Conservation (phyloP, 2,888 invertebrate genomes). For the Hypercompe scribonia region DNA sequence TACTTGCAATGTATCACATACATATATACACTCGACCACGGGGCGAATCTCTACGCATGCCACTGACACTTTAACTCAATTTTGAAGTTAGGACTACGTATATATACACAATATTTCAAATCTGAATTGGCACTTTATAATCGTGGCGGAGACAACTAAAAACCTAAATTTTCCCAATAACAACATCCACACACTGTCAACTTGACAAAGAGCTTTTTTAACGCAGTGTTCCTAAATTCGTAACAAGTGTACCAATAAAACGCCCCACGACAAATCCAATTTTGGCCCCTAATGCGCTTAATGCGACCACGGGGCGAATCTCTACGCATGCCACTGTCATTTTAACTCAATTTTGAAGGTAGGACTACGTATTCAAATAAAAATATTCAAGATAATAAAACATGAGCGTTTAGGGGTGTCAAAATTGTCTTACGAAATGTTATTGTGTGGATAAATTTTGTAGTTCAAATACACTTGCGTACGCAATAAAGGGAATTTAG, state of each 20-base stretch:
- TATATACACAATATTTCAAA: constrained; percentile 7
- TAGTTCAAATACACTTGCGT: constrained; percentile 75
- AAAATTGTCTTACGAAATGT: constrained; percentile 73
- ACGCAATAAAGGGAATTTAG: constrained; percentile 74
- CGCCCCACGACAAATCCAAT: constrained; percentile 84
- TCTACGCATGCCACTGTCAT: constrained; percentile 85
- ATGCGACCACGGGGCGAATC: constrained; percentile 85
- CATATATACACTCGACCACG: too few species aligned
- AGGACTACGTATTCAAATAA: constrained; percentile 71
- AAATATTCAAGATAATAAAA: constrained; percentile 82
- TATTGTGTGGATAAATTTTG: constrained; percentile 68
- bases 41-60: constrained; percentile 85
- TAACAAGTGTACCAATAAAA: constrained; percentile 86
- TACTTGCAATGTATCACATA: background rate
- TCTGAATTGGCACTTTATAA: constrained; percentile 13
- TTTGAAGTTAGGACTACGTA: constrained; percentile 70
- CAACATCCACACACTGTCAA: constrained; percentile 50
- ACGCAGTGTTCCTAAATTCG: constrained; percentile 74
- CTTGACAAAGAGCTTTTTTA: constrained; percentile 71
- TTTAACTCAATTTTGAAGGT: constrained; percentile 85
- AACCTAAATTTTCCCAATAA: constrained; percentile 41
- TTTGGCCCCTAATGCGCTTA: constrained; percentile 84
- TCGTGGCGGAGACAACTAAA: constrained; percentile 24
- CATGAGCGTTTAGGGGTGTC: constrained; percentile 78
- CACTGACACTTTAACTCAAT: constrained; percentile 87